These are phyloP conservation scores for Philotrypesis tridentata DNA, from an alignment of 1,140 invertebrate species.

Conservation along the genomic window DNA sequence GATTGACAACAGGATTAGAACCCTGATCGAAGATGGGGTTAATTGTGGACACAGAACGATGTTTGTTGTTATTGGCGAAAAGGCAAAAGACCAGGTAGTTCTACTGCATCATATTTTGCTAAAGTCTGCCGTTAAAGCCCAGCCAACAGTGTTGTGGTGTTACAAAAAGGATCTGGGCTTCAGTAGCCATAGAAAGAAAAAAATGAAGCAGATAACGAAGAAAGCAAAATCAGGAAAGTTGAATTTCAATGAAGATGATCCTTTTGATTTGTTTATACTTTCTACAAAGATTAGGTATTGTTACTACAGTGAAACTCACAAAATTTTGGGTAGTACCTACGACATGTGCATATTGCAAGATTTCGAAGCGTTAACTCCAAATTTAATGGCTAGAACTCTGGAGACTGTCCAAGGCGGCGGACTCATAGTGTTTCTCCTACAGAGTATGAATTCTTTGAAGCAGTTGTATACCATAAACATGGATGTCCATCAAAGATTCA, in stretches of 20 bases:
- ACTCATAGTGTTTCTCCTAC: slow-evolving; percentile 90
- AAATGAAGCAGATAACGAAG: slow-evolving; percentile 89
- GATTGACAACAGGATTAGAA: slow-evolving; percentile 95
- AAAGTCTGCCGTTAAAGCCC: slow-evolving; percentile 92
- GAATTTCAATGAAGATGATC: slow-evolving; percentile 95
- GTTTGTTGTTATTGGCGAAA: slow-evolving; percentile 97
- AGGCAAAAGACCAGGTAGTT: slow-evolving; percentile 96
- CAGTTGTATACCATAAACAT: slow-evolving; percentile 98
- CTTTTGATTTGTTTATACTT: slow-evolving; percentile 97
- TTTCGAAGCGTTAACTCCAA: slow-evolving; percentile 99
- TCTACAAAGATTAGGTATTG: slow-evolving; percentile 98
- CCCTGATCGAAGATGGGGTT: slow-evolving; percentile 98
- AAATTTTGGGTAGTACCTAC: slow-evolving; percentile 98
- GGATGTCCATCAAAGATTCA: slow-evolving; percentile 96
- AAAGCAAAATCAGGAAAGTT: slow-evolving; percentile 93
- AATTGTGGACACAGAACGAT: slow-evolving; percentile 90
- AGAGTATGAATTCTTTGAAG: slow-evolving; percentile 90
- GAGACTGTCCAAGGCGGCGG: slow-evolving; percentile 99
- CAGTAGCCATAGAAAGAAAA: slow-evolving; percentile 95
- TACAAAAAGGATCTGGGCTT: slow-evolving; percentile 98
- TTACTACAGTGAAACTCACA: slow-evolving; percentile 98
- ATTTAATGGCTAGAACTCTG: slow-evolving; percentile 95
- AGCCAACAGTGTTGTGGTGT: slow-evolving; percentile 97
- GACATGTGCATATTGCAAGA: slow-evolving; percentile 97
- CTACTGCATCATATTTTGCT: slow-evolving; percentile 98